Percentiles rank a stretch among this genome's conserved stretches.
Conservation (phyloP, 2,113 vertebrate species). For the Corvus hawaiiensis region DNA sequence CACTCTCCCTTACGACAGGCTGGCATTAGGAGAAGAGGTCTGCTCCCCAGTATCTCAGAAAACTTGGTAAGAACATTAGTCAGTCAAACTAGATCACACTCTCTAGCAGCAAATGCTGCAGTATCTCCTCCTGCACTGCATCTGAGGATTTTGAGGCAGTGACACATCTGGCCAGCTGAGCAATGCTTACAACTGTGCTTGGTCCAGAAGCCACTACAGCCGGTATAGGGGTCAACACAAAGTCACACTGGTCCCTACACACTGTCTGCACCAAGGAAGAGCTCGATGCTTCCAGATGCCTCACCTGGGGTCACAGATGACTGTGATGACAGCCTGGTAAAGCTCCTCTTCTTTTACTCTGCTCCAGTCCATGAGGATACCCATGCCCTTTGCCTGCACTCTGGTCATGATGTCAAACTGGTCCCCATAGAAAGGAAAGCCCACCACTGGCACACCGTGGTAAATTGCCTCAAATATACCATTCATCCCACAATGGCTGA, state of each 20-base stretch:
- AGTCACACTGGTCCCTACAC: background rate
- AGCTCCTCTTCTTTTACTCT: conserved; percentile 51
- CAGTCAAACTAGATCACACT: background rate
- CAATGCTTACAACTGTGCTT: background rate
- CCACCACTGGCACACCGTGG: conserved; percentile 67
- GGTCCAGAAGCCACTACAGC: background rate
- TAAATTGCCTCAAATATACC: conserved; percentile 69
- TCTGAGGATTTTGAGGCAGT: background rate
- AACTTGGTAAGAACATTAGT: background rate
- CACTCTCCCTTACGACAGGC: background rate
- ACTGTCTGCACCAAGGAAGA: background rate
- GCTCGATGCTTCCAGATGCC: background rate
- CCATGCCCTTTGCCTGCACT: conserved; percentile 66
- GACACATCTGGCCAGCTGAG: background rate
- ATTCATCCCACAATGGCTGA: conserved; percentile 68
- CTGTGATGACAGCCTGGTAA: conserved; percentile 34
- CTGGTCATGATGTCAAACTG: conserved; percentile 71
- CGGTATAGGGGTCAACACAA: background rate
- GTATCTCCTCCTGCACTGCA: background rate
- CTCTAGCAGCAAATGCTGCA: background rate
- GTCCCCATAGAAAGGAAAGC: conserved; percentile 70
- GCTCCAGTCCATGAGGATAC: conserved; percentile 65
- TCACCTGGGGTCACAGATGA: conserved; percentile 61
- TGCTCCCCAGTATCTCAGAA: background rate
- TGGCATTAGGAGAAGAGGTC: background rate